A percentile compares a stretch with the other conserved stretches of the same genome.
Conservation (phyloP, 2,113 vertebrate genomes). For the Poeciliopsis turrubarensis region DNA sequence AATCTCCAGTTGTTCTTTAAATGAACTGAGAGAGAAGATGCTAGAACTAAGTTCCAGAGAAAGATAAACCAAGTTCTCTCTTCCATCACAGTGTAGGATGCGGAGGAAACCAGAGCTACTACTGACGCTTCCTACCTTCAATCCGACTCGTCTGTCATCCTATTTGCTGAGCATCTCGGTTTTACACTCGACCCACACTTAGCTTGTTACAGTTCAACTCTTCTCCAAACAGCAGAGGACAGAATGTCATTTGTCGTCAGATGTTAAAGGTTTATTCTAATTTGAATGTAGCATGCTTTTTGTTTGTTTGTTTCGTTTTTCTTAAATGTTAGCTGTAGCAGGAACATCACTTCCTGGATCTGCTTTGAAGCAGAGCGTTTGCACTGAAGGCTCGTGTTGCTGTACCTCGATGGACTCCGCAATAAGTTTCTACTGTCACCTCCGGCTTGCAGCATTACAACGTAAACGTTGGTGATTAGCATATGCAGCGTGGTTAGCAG, state of each 20-base stretch:
- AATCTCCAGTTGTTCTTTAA: background rate
- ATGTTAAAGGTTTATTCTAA: background rate
- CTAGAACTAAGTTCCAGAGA: too few relatives aligned
- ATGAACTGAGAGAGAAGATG: too few relatives aligned
- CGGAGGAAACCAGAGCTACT: too few relatives aligned
- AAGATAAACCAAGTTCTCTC: too few relatives aligned
- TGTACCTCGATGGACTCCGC: conserved; percentile 19
- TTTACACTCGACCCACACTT: background rate
- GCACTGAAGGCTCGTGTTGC: conserved; percentile 9
- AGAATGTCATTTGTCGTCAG: background rate
- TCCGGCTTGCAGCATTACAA: conserved; percentile 12
- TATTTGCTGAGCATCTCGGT: too few relatives aligned
- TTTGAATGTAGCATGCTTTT: conserved; percentile 7
- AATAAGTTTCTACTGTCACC: conserved; percentile 20
- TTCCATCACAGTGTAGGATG: too few relatives aligned
- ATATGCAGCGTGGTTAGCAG: background rate
- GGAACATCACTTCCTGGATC: conserved; percentile 2
- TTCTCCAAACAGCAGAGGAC: too few relatives aligned
- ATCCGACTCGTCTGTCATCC: background rate
- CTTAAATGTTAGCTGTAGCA: background rate
- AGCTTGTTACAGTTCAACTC: background rate
- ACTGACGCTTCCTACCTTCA: background rate
- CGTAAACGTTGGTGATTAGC: conserved; percentile 6
- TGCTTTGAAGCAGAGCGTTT: background rate
- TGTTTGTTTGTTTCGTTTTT: background rate